Conservation (phyloP, 1,140 invertebrate species). For the Atta texana region DNA sequence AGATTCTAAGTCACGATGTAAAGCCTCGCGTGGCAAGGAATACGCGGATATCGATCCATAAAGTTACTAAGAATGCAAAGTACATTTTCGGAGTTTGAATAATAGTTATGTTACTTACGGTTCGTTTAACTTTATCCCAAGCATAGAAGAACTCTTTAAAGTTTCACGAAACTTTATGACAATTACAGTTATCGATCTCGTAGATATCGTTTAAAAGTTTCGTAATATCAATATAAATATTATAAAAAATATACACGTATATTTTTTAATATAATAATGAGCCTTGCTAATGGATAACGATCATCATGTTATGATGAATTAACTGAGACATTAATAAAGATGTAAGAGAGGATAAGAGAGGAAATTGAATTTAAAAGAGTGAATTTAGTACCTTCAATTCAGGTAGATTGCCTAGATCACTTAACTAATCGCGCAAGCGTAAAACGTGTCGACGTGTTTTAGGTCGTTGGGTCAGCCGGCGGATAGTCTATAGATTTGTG, state of each 20-base stretch:
- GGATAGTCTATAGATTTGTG: constrained; percentile 64
- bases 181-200: neutral
- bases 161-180: constrained; percentile 6
- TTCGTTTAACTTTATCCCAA: constrained; percentile 28
- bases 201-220: neutral
- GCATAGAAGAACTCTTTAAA: neutral
- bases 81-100: constrained; percentile 49
- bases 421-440: constrained; percentile 64
- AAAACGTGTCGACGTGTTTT: constrained; percentile 63
- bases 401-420: constrained; percentile 47
- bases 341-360: neutral
- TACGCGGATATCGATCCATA: constrained; percentile 63
- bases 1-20: constrained; percentile 53
- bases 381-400: constrained; percentile 56
- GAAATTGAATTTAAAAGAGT: constrained; percentile 14
- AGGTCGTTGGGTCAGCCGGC: constrained; percentile 45
- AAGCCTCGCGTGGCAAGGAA: constrained; percentile 56
- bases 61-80: constrained; percentile 67
- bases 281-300: neutral
- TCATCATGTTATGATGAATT: neutral
- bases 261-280: neutral
- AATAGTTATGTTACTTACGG: constrained; percentile 29
- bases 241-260: neutral
- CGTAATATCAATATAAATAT: neutral
- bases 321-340: neutral